Base-by-base conservation (phyloP, 2,113 vertebrate species). In the Thunnus thynnus region DNA sequence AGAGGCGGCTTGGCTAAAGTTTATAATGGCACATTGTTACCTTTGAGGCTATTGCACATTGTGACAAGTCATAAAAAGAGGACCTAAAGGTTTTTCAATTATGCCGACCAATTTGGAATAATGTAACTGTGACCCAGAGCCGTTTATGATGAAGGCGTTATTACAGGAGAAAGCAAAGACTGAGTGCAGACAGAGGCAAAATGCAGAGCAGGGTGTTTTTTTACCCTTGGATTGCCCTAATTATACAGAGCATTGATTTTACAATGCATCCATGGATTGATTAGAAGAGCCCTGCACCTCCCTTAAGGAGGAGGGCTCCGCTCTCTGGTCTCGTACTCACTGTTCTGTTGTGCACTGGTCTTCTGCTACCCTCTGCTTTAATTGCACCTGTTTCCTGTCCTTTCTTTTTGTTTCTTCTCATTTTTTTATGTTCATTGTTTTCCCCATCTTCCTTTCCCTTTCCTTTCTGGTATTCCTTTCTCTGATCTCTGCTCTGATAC, bases 211-310 rank as follows among this genome's bases (percentile, higher is more conserved):
- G 75, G 86, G 89, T 87, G 73, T 92, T 95, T 95, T 95, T 96
- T 94, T 97, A 96, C 94, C 96, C 97, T 97, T 97, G 97, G 94
- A 96, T 96, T 96, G 96, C 95, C 96, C 96, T 97, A 97, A 97
- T 97, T 97, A 97, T 97, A 96, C 96, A 97, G 93, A 88, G 92
- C 96, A 98, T 98, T 97, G 97, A 98, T 97, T 97, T 97, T 97
- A 96, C 96, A 97, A 95, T 96, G 95, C 96, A 95, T 96, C 93
- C 96, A 94, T 96, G 94, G 94, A 97, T 97, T 97, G 96, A 97
- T 97, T 96, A 96, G 95, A 86, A 86, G 94, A 94, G 92, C 92
- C 90, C 50, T 81, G 94, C 95, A 90, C 94, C 94, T 95, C 93
- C 95, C 94, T 93, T 18, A 83, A 96, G 94, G 95, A 96, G 91